phyloP scores from a whole-genome alignment of 2,797 vertebrate species.

The Anguilla obscura region DNA sequence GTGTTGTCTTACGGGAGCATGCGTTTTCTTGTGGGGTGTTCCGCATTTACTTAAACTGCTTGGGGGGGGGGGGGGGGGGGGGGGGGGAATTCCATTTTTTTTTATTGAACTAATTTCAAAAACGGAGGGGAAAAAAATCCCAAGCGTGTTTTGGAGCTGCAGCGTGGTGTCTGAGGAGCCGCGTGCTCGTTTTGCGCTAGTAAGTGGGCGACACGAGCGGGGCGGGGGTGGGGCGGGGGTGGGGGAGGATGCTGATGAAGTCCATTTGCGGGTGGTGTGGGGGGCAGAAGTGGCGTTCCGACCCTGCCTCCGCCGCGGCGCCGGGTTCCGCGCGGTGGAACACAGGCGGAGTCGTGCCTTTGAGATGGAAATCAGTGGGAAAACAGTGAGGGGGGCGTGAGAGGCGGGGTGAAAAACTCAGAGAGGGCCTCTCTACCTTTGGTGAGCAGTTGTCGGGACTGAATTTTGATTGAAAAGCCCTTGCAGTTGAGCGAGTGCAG shows the following conservation, averaged over 20 bases:
- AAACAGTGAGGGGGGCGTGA: slow-evolving; percentile 47
- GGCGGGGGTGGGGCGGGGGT: not conserved
- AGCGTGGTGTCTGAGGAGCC: not conserved
- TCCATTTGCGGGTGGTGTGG: not conserved
- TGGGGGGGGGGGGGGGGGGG: too few relatives aligned
- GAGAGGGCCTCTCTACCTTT: slow-evolving; percentile 52
- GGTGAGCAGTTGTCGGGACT: slow-evolving; percentile 49
- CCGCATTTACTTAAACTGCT: not conserved
- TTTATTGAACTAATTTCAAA: not conserved
- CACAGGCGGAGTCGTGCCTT: slow-evolving; percentile 36
- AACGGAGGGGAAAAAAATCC: not conserved
- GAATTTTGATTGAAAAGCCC: slow-evolving; percentile 27
- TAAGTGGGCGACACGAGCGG: slow-evolving; percentile 35
- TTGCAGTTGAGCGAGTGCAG: not conserved
- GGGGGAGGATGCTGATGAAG: not conserved
- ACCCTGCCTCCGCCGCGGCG: slow-evolving; percentile 44
- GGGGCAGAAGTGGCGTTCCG: slow-evolving; percentile 30
- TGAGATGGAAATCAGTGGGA: slow-evolving; percentile 56
- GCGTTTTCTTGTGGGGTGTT: not conserved
- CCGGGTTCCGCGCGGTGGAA: slow-evolving; percentile 17
- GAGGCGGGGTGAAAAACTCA: slow-evolving; percentile 52
- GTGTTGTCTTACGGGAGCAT: not conserved
- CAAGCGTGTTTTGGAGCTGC: not conserved
- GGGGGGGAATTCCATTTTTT: not conserved
- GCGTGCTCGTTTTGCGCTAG: not conserved